These are phyloP conservation scores for Dallia pectoralis DNA, from an alignment of 2,797 vertebrate genomes.

Conservation along the genomic window DNA sequence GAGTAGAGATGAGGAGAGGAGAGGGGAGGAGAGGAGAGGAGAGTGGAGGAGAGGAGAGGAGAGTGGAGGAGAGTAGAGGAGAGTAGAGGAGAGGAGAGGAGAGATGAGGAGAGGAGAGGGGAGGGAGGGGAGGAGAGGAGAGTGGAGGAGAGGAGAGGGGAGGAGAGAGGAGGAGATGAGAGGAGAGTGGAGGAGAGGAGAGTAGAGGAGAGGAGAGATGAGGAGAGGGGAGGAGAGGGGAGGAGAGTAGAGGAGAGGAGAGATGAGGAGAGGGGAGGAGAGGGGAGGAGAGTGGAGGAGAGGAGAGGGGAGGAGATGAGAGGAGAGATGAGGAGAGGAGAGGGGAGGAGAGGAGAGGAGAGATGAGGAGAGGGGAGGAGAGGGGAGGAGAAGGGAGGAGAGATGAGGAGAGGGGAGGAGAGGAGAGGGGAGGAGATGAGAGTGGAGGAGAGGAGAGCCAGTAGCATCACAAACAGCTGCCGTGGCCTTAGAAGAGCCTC, in stretches of 20 bases:
- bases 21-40: too few species aligned
- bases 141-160: constrained; percentile 47
- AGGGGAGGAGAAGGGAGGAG: too few species aligned
- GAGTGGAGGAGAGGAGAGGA: constrained; percentile 56
- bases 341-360: constrained; percentile 39
- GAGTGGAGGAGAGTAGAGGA: constrained; percentile 54
- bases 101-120: constrained; percentile 47
- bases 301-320: constrained; percentile 47
- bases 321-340: constrained; percentile 48
- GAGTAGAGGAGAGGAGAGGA: too few species aligned
- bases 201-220: constrained; percentile 52
- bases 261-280: constrained; percentile 48
- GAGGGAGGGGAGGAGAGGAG: too few species aligned
- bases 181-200: constrained; percentile 47
- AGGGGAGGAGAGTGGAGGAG: too few species aligned
- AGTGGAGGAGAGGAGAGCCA: constrained; percentile 16
- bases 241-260: constrained; percentile 47
- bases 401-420: too few species aligned
- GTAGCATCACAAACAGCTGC: constrained; percentile 53
- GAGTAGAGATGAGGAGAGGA: constrained; percentile 49
- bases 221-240: too few species aligned
- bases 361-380: constrained; percentile 52
- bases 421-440: constrained; percentile 47
- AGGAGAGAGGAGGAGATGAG: too few species aligned
- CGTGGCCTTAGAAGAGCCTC: constrained; percentile 39